Evolutionary conservation across 2,113 vertebrate species (phyloP).

Genomic region (Dromaius novaehollandiae): DNA sequence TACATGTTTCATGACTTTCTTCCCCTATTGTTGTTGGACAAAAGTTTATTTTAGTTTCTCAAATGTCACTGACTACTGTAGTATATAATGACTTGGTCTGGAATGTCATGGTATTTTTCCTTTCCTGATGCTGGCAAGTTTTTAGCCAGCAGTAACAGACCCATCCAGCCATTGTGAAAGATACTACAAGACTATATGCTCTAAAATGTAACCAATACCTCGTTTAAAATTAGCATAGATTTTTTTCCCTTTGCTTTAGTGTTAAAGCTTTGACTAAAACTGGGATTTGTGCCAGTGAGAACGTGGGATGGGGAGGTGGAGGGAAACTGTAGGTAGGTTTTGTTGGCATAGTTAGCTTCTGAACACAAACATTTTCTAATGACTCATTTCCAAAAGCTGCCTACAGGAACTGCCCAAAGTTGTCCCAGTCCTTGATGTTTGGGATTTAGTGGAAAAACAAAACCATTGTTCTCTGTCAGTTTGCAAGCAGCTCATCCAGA

Average conservation of each 20-base stretch:
- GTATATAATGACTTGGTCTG: background rate
- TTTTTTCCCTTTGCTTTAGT: background rate
- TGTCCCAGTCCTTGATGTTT: slow-evolving; percentile 25
- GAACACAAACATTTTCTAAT: slow-evolving; percentile 54
- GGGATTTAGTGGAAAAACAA: slow-evolving; percentile 43
- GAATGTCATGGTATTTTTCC: background rate
- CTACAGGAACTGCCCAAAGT: slow-evolving; percentile 48
- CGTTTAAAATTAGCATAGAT: background rate
- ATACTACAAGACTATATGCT: background rate
- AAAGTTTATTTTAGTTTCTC: slow-evolving; percentile 14
- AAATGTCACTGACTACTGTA: background rate
- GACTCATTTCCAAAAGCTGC: slow-evolving; percentile 57
- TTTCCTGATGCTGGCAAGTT: background rate
- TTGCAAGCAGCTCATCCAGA: background rate
- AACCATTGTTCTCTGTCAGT: background rate
- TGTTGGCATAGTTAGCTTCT: slow-evolving; percentile 39
- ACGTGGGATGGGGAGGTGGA: background rate
- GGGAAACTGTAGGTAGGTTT: background rate
- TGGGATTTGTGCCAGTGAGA: slow-evolving; percentile 12
- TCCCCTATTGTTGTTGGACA: background rate
- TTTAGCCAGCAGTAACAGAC: background rate
- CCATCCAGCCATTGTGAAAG: background rate
- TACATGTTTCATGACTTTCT: background rate
- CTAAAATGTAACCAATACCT: background rate
- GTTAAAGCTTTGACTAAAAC: background rate